Percentiles rank a stretch among this genome's conserved stretches.
phyloP scores from a whole-genome alignment of 2,113 vertebrate genomes.

The Muntiacus reevesi region DNA sequence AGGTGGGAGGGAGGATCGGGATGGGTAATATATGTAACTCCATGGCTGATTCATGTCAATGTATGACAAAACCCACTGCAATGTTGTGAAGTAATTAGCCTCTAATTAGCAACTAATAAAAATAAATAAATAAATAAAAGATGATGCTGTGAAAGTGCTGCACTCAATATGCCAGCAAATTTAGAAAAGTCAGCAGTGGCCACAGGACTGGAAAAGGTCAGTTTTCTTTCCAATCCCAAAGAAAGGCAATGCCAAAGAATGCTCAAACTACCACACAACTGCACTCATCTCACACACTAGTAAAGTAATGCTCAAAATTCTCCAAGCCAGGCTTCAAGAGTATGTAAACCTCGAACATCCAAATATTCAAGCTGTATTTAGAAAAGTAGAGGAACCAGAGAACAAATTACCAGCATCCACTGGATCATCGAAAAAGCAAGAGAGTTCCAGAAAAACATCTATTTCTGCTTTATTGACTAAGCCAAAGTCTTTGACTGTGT shows the following conservation, averaged over 20 bases:
- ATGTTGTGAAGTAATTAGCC: too few relatives aligned
- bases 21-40: too few relatives aligned
- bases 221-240: background rate
- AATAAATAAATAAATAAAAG: background rate
- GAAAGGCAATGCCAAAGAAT: background rate
- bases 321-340: background rate
- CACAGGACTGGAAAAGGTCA: background rate
- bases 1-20: too few relatives aligned
- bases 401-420: background rate
- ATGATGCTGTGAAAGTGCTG: background rate
- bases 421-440: background rate
- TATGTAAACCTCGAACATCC: fast-evolving
- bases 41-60: too few relatives aligned
- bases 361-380: background rate
- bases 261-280: background rate
- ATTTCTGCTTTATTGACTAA: background rate
- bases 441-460: background rate
- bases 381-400: background rate
- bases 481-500: background rate
- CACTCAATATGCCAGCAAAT: background rate
- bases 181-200: background rate
- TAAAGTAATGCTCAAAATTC: background rate
- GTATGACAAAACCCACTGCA: too few relatives aligned
- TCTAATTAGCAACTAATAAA: too few relatives aligned
- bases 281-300: background rate